phyloP scores from a whole-genome alignment of 2,797 vertebrate species.

The Mormyrus hasselquistii region DNA sequence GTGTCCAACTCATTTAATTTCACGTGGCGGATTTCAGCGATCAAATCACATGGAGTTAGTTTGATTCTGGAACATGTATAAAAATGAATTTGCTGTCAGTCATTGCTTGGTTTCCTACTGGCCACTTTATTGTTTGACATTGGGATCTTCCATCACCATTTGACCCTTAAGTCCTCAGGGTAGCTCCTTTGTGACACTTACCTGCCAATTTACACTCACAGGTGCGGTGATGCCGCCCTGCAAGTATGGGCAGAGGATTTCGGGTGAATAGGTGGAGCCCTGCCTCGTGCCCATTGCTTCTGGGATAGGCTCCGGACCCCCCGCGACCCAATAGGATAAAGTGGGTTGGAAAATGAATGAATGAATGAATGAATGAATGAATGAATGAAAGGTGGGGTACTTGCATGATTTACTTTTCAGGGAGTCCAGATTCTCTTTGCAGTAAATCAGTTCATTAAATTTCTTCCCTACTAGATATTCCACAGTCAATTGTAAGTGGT shows the following conservation, averaged over 20 bases:
- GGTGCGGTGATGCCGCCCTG: neutral
- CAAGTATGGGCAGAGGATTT: neutral
- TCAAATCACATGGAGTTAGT: neutral
- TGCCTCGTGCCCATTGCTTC: too few species aligned
- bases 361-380: too few species aligned
- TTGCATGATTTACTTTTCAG: neutral
- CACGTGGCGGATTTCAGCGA: neutral
- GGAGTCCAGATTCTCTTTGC: neutral
- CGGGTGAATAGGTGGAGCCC: neutral
- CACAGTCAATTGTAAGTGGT: neutral
- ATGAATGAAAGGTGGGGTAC: neutral
- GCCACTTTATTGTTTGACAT: neutral
- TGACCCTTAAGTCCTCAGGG: neutral
- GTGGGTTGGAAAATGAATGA: too few species aligned
- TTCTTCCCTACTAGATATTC: neutral
- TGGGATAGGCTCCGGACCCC: too few species aligned
- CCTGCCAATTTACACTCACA: neutral
- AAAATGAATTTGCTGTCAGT: neutral
- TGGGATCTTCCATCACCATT: neutral
- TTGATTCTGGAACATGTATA: neutral
- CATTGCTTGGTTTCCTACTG: neutral
- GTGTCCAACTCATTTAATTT: neutral
- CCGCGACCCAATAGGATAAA: too few species aligned
- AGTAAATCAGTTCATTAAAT: neutral
- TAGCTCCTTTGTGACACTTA: neutral